Evolutionary conservation across 2,888 invertebrate species (phyloP).

Genomic region (Hydraecia micacea): DNA sequence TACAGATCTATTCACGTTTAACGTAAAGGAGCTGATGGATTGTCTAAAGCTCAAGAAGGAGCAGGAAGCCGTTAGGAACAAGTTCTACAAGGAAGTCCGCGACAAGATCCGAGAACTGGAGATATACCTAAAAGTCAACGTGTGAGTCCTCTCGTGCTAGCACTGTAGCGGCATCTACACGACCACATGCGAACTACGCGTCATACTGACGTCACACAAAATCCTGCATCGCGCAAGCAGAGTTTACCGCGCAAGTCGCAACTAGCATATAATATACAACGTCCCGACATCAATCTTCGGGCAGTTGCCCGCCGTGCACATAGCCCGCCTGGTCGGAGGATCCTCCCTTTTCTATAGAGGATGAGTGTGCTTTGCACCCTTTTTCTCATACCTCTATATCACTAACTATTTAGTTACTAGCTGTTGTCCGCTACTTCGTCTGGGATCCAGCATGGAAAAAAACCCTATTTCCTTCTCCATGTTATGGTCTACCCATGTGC

Average conservation of each 20-base stretch:
- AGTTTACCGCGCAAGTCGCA: background rate
- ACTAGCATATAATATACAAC: background rate
- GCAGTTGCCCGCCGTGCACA: too few relatives aligned
- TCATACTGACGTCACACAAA: background rate
- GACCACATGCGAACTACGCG: background rate
- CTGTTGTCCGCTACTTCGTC: too few relatives aligned
- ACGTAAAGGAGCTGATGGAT: slow-evolving; percentile 82
- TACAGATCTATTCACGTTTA: slow-evolving; percentile 87
- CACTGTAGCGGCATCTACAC: background rate
- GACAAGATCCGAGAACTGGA: slow-evolving; percentile 82
- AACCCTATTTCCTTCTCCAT: too few relatives aligned
- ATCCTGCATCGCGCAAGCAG: background rate
- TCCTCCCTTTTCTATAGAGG: too few relatives aligned
- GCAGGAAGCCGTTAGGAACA: slow-evolving; percentile 82
- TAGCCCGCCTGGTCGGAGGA: too few relatives aligned
- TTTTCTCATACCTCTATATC: too few relatives aligned
- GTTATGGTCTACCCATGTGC: too few relatives aligned
- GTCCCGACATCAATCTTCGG: too few relatives aligned
- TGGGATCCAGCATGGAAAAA: too few relatives aligned
- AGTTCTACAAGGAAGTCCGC: slow-evolving; percentile 84
- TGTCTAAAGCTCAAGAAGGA: slow-evolving; percentile 82
- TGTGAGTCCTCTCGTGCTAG: slow-evolving; percentile 72
- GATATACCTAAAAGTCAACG: slow-evolving; percentile 82
- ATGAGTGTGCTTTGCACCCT: too few relatives aligned
- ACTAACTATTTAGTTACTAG: too few relatives aligned